Conservation (phyloP, 2,113 vertebrate species). For the Dissostichus mawsoni region DNA sequence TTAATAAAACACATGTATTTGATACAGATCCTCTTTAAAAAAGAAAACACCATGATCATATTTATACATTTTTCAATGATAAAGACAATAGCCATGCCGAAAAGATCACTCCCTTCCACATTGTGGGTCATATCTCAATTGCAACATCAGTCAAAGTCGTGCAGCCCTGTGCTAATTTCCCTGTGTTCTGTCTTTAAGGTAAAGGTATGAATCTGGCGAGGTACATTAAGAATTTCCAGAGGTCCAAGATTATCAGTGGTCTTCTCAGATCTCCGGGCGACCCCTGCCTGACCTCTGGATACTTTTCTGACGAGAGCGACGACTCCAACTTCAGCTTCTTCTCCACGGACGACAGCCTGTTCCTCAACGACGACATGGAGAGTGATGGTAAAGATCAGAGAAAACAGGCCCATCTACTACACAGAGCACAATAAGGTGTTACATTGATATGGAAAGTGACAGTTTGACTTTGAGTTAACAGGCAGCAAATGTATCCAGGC, state of each 20-base stretch:
- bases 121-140: too few species aligned
- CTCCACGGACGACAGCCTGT: constrained; percentile 83
- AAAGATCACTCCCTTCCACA: too few species aligned
- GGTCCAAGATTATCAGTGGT: constrained; percentile 73
- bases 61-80: too few species aligned
- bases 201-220: constrained; percentile 87
- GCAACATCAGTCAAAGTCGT: too few species aligned
- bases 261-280: constrained; percentile 71
- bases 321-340: constrained; percentile 85
- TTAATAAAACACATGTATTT: too few species aligned
- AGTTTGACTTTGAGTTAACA: too few species aligned
- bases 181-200: constrained; percentile 72
- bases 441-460: not conserved
- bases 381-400: constrained; percentile 87
- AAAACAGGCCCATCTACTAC: not conserved
- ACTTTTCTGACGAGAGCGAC: constrained; percentile 85
- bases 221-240: constrained; percentile 87
- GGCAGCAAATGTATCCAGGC: too few species aligned
- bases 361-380: constrained; percentile 89
- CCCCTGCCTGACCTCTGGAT: constrained; percentile 80
- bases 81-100: too few species aligned
- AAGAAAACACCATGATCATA: too few species aligned
- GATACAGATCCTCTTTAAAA: too few species aligned
- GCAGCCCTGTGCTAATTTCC: too few species aligned
- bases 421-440: not conserved